Base-by-base conservation (phyloP, 2,888 invertebrate genomes). In the Mechanitis messenoides region DNA sequence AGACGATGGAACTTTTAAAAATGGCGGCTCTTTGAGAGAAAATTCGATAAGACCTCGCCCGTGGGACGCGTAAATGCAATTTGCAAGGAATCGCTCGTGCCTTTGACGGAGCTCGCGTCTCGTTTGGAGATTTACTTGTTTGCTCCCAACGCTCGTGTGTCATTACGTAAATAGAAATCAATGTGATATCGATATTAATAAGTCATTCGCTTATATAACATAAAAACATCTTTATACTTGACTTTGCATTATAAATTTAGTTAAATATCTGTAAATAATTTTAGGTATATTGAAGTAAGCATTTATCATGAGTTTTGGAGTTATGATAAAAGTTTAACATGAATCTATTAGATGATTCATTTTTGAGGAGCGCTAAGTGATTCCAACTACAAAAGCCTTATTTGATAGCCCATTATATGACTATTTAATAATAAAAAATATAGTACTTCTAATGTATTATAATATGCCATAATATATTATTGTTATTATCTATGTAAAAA, bases 1-100 rank as follows among this genome's bases (percentile, higher is more conserved):
- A 78, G 78, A 83, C 80, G 80, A 80, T 83, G 79, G 81, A 86
- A 87, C 77, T 87, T 87, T 87, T 85, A 86, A 88, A 88, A 88
- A 87, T 86, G 86, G 85, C 85, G 79, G 84, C 84, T 87, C 87
- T 90, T 87, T 87, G 88, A 88, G 77, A 79, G 78, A 64, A 81
- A 87, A 90, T 81, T 87, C 87, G 80, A 90, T 90, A 85, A 86
- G 79, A 79, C 76, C 74, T 71, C 76, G 81, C 86, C 85, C 84
- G 82, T 81, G 89, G 88, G 88, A 89, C 87, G 88, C 85, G 87
- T 81, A 88, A 88, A 90, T 87, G 81, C 80, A 86, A 89, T 89
- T 88, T 84, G 83, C 71, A 70, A 78, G 78, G 86, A 87, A 87
- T 87, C 84, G 85, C 79, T 85, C 81, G 81, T 81, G 83, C 84